Base-by-base conservation (phyloP, 2,797 vertebrate genomes). In the Pyrocephalus nanus region DNA sequence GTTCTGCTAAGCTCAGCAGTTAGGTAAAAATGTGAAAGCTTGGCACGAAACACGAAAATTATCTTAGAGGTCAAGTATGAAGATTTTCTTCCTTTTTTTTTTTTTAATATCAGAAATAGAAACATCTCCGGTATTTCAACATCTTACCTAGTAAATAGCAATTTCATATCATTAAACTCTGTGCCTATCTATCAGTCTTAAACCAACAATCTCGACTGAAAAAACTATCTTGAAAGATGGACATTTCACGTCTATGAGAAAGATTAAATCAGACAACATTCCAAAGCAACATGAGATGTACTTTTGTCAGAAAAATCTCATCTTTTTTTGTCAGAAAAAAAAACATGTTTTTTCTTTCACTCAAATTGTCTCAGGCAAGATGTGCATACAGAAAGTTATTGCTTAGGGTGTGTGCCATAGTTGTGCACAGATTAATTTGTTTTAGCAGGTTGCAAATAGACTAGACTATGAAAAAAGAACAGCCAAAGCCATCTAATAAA, bases 1-100 rank as follows among this genome's bases (percentile, higher is more conserved):
- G 83, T 83, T 91, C 66, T 91, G 82, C 53, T 70, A 91, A 90
- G 54, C 27, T 96, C 86, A 92, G 58, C 81, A 72, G 29, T 77
- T 80, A 86, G 7, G 20, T 88, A 85, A 91, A 94, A 95, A 90
- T 53, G 8, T 20, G 22, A 93, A 72, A 83, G 32, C 72, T 83
- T 91, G 58, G 30, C 79, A 92, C 0, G 1, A 91, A 65, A 11
- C 9, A 77, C 3, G 0, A 53, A 88, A 91, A 91, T 75, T 29
- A 69, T 55, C 40, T 67, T 73, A 82, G 74, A 85, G 54, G 50
- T 72, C 54, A 93, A 69, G 7, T 78, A 81, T 43, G 47, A 27
- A 90, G 20, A 69, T 30, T 70, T 92, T 85, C 51, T 30, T 30
- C 27, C 77, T 86, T 85, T 2, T 9, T 30, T 61, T 60, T 72